Percentiles rank a stretch among this genome's conserved stretches.
phyloP scores from a whole-genome alignment of 2,797 vertebrate genomes.

The Limnodromus scolopaceus region DNA sequence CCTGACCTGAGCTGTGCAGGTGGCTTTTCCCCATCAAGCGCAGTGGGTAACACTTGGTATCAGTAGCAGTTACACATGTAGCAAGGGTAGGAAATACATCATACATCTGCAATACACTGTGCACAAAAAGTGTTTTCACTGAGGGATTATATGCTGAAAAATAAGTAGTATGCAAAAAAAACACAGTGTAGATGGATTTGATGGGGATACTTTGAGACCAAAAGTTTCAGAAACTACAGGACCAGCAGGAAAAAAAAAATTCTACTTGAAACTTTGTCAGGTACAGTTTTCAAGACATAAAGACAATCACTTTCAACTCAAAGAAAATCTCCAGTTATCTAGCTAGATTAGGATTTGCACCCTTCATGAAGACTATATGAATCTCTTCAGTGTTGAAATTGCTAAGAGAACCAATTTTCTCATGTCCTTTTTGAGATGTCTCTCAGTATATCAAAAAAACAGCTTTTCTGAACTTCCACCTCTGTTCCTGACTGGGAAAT shows the following conservation, averaged over 20 bases:
- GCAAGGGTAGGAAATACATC: neutral
- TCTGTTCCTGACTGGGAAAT: neutral
- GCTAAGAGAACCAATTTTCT: neutral
- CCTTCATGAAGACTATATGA: neutral
- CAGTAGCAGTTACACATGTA: neutral
- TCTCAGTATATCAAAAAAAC: neutral
- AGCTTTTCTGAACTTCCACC: neutral
- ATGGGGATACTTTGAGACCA: neutral
- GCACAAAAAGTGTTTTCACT: neutral
- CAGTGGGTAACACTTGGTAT: neutral
- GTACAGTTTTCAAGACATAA: neutral
- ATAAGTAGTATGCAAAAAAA: neutral
- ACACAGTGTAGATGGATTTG: neutral
- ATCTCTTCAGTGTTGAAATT: neutral
- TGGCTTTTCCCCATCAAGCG: neutral
- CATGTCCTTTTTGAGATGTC: neutral
- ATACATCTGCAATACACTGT: neutral
- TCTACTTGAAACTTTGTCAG: neutral
- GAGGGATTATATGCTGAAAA: neutral
- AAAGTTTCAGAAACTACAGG: neutral
- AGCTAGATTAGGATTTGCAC: neutral
- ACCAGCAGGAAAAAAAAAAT: neutral
- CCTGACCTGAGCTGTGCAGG: neutral
- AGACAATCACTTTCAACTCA: neutral
- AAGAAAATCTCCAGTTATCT: neutral